Evolutionary conservation across 2,888 invertebrate species (phyloP).

Genomic region (Teinopalpus imperialis): DNA sequence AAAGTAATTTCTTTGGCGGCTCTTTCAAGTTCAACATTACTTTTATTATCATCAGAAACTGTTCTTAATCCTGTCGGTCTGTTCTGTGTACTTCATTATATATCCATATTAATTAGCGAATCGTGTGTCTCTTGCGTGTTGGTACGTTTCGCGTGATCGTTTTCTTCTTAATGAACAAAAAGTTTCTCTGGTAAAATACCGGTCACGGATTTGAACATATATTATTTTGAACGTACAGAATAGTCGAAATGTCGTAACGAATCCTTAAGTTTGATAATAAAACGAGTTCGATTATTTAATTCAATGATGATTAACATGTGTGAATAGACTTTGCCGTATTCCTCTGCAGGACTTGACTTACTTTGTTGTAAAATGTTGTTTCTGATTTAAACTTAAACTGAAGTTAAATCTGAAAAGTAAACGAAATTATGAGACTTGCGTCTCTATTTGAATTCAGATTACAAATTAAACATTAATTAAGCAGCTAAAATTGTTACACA

Average conservation of each 20-base stretch:
- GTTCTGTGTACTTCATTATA: constrained; percentile 18
- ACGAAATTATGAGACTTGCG: too few species aligned
- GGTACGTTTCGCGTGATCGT: constrained; percentile 19
- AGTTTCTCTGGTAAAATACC: background rate
- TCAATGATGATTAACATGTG: too few species aligned
- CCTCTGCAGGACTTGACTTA: too few species aligned
- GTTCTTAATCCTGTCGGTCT: background rate
- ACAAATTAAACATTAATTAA: background rate
- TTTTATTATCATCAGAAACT: constrained; percentile 7
- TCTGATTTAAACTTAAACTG: too few species aligned
- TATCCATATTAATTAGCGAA: constrained; percentile 22
- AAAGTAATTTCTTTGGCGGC: constrained; percentile 1
- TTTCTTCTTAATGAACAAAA: constrained; percentile 19
- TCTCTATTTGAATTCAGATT: too few species aligned
- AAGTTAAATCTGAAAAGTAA: too few species aligned
- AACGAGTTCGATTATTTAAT: too few species aligned
- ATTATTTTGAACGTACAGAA: too few species aligned
- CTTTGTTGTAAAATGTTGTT: too few species aligned
- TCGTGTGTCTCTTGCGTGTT: constrained; percentile 23
- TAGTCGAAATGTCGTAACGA: too few species aligned
- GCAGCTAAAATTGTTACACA: background rate
- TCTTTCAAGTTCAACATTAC: constrained; percentile 3
- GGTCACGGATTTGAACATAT: background rate
- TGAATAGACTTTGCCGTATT: too few species aligned
- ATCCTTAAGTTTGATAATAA: too few species aligned